phyloP scores from a whole-genome alignment of 2,113 vertebrate genomes.

The Mola mola region DNA sequence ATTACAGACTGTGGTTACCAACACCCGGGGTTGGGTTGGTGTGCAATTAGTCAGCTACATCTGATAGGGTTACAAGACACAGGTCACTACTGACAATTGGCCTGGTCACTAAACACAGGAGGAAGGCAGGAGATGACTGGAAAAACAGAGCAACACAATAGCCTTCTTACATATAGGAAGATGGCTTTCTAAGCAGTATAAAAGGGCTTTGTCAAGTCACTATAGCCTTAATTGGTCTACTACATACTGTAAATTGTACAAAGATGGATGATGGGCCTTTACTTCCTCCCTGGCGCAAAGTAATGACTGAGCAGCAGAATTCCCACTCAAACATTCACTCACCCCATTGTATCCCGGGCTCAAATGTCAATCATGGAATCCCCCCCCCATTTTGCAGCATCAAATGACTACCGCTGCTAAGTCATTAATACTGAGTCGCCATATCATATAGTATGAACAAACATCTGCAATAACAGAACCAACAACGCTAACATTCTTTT shows the following conservation, averaged over 20 bases:
- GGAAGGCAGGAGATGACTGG: background rate
- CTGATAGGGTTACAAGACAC: constrained; percentile 71
- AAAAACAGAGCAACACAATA: background rate
- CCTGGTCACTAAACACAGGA: constrained; percentile 41
- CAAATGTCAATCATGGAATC: no score
- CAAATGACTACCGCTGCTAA: no score
- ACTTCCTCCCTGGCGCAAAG: background rate
- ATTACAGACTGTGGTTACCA: constrained; percentile 71
- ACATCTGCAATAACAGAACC: no score
- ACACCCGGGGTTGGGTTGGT: constrained; percentile 59
- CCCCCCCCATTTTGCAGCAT: no score
- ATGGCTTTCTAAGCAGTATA: background rate
- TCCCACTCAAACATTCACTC: no score
- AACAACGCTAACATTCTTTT: no score
- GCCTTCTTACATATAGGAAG: background rate
- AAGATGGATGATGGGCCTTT: background rate
- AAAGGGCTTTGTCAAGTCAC: background rate
- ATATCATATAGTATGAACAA: no score
- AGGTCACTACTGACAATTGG: constrained; percentile 61
- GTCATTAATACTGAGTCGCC: no score
- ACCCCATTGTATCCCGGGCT: no score
- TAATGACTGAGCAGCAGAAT: no score
- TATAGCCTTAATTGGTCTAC: background rate
- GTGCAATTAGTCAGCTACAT: constrained; percentile 65
- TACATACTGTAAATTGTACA: background rate